Evolutionary conservation across 2,888 invertebrate genomes (phyloP), one percentile per base, ranked within the genome.

Genomic region (Cryptocephalus moraei): DNA sequence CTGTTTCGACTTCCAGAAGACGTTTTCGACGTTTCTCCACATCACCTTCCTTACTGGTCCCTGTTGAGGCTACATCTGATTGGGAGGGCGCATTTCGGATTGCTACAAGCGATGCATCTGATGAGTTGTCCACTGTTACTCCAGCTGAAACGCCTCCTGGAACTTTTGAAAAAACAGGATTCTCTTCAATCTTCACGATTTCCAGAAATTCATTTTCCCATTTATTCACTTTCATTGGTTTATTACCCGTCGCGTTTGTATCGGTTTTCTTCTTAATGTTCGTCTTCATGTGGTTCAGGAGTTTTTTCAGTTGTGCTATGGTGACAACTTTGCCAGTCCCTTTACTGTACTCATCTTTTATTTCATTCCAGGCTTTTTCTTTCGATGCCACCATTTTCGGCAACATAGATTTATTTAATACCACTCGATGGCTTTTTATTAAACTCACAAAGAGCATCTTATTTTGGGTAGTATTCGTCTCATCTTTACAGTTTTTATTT

Each of bases 351-450:
- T 45, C 34, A 32, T 43, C 34, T 43, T 9, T 43, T n/a, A 43
- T 43, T 43, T 39, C 45, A 36, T 12, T 36, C 44, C 44, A 39
- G 22, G 45, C 12, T 39, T 45, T 45, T 45, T 45, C 45, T 45
- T 45, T 45, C 45, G 32, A 45, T 39, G 45, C 45, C 33, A 31
- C 45, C 39, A 45, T 45, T 43, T n/a, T n/a, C n/a, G n/a, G n/a
- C n/a, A n/a, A n/a, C n/a, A n/a, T n/a, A n/a, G n/a, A n/a, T n/a
- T n/a, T n/a, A n/a, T n/a, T n/a, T n/a, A n/a, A n/a, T 36, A 38
- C 22, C 12, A n/a, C n/a, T n/a, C n/a, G n/a, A n/a, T n/a, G n/a
- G n/a, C n/a, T n/a, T n/a, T n/a, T n/a, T n/a, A n/a, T n/a, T n/a
- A n/a, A n/a, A n/a, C n/a, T n/a, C n/a, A n/a, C n/a, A n/a, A n/a